A percentile compares a stretch with the other conserved stretches of the same genome.
phyloP scores from a whole-genome alignment of 2,113 vertebrate species.

The Oncorhynchus keta region DNA sequence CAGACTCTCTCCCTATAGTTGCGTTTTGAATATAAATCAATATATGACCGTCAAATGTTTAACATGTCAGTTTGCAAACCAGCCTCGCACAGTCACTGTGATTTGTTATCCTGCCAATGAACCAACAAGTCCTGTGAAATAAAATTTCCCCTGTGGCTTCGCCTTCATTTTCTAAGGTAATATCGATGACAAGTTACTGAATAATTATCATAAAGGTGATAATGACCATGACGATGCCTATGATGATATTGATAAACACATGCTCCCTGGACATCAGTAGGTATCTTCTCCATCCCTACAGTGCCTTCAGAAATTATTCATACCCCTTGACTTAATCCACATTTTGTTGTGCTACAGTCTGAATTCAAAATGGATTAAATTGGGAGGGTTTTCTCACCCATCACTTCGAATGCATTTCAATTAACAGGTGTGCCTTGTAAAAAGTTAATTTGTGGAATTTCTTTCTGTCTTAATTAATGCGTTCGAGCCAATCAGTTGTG shows the following conservation, averaged over 20 bases:
- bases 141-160: not conserved
- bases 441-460: too few relatives aligned
- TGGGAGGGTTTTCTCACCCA: too few relatives aligned
- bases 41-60: not conserved
- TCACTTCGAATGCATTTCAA: too few relatives aligned
- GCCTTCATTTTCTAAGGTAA: not conserved
- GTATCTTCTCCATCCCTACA: not conserved
- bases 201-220: not conserved
- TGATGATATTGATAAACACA: not conserved
- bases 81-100: not conserved
- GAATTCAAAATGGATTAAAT: too few relatives aligned
- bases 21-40: too few relatives aligned
- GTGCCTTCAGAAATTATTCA: too few relatives aligned
- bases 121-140: not conserved
- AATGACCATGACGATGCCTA: not conserved
- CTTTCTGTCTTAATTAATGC: too few relatives aligned
- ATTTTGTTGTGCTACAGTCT: too few relatives aligned
- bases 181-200: not conserved
- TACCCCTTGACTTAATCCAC: too few relatives aligned
- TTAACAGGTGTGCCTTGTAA: too few relatives aligned
- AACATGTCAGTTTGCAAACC: not conserved
- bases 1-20: too few relatives aligned
- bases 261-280: not conserved
- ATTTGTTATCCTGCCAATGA: not conserved
- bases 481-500: too few relatives aligned